phyloP scores from a whole-genome alignment of 1,140 invertebrate species.

The Drosophila setifemur region DNA sequence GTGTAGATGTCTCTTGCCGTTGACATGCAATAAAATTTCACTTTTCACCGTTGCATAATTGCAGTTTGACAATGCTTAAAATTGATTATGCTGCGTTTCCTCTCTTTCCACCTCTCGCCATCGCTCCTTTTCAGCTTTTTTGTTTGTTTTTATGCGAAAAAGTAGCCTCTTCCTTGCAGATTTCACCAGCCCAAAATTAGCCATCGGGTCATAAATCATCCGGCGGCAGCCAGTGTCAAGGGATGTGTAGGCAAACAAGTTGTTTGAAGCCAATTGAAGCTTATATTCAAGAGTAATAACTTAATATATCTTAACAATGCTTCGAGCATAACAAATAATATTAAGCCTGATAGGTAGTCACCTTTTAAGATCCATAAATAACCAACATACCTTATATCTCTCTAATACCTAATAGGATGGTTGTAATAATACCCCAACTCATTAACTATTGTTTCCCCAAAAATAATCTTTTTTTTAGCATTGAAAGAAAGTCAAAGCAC shows the following conservation, averaged over 20 bases:
- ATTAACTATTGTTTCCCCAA: background rate
- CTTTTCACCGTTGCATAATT: constrained; percentile 79
- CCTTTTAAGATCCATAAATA: too few relatives aligned
- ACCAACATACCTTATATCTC: too few relatives aligned
- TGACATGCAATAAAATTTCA: constrained; percentile 81
- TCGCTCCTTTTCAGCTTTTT: constrained; percentile 20
- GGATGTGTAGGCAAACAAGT: constrained; percentile 34
- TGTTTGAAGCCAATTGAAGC: too few relatives aligned
- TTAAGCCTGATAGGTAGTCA: too few relatives aligned
- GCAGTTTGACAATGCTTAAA: constrained; percentile 80
- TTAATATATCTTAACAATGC: too few relatives aligned
- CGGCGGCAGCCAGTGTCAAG: constrained; percentile 33
- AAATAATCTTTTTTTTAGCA: background rate
- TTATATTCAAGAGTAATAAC: too few relatives aligned
- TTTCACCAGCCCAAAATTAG: constrained; percentile 70
- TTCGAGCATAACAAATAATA: too few relatives aligned
- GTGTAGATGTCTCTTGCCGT: constrained; percentile 44
- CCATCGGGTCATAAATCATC: constrained; percentile 66
- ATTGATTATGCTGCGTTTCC: constrained; percentile 65
- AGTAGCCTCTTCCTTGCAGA: constrained; percentile 54
- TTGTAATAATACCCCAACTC: background rate
- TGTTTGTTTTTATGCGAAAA: constrained; percentile 29
- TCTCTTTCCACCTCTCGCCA: too few relatives aligned
- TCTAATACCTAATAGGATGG: background rate
- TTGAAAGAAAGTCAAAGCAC: background rate